Evolutionary conservation across 2,797 vertebrate species (phyloP).

Genomic region (Leptodactylus fallax): DNA sequence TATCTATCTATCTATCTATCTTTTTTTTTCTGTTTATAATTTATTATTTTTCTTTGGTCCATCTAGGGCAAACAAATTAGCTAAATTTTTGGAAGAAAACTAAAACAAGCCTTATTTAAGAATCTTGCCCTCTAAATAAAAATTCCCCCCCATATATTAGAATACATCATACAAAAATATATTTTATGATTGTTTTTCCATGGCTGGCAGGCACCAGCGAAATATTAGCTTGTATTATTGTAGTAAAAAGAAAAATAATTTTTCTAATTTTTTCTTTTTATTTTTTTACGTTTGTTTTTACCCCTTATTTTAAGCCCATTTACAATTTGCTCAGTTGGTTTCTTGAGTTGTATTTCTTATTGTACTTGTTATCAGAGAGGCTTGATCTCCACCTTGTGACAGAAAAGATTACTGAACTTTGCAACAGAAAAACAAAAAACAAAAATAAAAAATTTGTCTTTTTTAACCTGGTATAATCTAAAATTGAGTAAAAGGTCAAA

Average conservation of each 20-base stretch:
- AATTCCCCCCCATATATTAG: neutral
- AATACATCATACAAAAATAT: neutral
- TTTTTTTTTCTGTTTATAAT: too few species aligned
- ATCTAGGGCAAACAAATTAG: too few species aligned
- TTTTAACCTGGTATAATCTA: neutral
- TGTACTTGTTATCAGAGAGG: neutral
- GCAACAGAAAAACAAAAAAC: neutral
- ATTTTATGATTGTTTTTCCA: too few species aligned
- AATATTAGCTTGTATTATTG: neutral
- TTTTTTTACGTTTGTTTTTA: neutral
- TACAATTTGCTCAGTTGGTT: neutral
- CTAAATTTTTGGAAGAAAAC: too few species aligned
- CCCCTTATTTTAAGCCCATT: neutral
- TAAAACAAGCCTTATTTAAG: too few species aligned
- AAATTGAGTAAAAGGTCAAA: neutral
- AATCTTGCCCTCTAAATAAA: too few species aligned
- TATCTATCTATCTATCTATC: too few species aligned
- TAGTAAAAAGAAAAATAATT: neutral
- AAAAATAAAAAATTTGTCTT: too few species aligned
- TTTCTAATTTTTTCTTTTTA: neutral
- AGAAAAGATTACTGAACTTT: conserved; percentile 30
- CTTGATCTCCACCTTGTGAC: conserved; percentile 22
- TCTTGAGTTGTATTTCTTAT: neutral
- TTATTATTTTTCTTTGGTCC: too few species aligned
- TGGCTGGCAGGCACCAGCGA: neutral